Evolutionary conservation across 2,113 vertebrate species (phyloP), one percentile per base, ranked within the genome.

Genomic region (Cyanoderma ruficeps): DNA sequence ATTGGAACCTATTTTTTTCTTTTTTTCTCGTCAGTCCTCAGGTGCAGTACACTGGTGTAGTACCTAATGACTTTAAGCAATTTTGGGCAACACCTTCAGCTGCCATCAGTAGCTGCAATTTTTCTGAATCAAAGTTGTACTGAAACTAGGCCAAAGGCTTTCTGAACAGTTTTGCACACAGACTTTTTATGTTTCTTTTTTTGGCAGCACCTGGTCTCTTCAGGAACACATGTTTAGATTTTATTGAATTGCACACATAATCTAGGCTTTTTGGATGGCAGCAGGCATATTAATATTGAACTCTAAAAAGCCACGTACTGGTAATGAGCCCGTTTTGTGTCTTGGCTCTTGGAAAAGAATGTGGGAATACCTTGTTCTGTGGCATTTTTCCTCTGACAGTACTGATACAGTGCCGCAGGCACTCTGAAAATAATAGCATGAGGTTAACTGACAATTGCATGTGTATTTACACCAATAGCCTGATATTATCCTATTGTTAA

Each of bases 401-500:
- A 97, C 95, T 96, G 97, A 97, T 97, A 92, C 78, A 83, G 80
- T 97, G 98, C 98, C 92, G 41, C 97, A 98, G 98, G 98, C 98
- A 96, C 78, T 97, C 95, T 98, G 79, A 91, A 98, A 98, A 98
- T 97, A 98, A 98, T 98, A 98, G 94, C 95, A 87, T 87, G 85
- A 98, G 97, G 97, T 98, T 98, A 98, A 97, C 97, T 97, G 98
- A 98, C 97, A 98, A 98, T 98, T 96, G 98, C 97, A 97, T 97
- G 96, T 98, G 85, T 98, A 98, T 98, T 98, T 98, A 98, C 93
- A 96, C 92, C 68, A 77, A 93, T 97, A 95, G 92, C 94, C 97
- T 98, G 97, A 97, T 98, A 97, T 98, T 98, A 98, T 91, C 97
- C 96, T 97, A 94, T 96, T 97, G 95, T 97, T 97, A 97, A 93